phyloP scores from a whole-genome alignment of 1,140 invertebrate genomes.

The Stegodyphus mimosarum region DNA sequence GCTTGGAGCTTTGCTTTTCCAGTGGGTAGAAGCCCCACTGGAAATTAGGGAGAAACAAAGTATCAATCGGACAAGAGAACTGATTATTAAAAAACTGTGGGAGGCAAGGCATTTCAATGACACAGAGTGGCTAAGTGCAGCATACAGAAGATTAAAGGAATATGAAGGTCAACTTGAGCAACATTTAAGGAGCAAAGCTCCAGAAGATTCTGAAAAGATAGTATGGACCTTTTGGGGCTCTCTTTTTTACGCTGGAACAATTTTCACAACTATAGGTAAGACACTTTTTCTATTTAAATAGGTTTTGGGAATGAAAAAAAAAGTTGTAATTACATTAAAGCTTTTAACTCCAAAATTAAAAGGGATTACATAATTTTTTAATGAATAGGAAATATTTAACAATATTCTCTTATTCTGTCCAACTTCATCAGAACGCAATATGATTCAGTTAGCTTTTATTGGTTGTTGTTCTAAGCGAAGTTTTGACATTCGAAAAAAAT shows the following conservation, averaged over 20 bases:
- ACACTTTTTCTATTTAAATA: too few species aligned
- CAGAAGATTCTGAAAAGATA: conserved; percentile 82
- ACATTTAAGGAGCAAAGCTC: conserved; percentile 83
- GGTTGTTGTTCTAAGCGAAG: too few species aligned
- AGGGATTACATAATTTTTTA: too few species aligned
- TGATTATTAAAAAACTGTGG: conserved; percentile 43
- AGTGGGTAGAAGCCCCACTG: conserved; percentile 74
- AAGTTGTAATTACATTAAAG: too few species aligned
- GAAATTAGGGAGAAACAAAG: conserved; percentile 61
- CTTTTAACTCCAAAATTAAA: too few species aligned
- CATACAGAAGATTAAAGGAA: conserved; percentile 80
- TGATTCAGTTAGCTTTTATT: too few species aligned
- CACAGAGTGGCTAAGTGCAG: conserved; percentile 88
- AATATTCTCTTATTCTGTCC: too few species aligned
- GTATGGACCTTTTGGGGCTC: conserved; percentile 92
- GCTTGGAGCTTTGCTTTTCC: conserved; percentile 81
- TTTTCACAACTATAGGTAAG: conserved; percentile 93
- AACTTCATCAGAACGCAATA: too few species aligned
- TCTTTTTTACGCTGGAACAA: conserved; percentile 89
- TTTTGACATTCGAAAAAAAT: too few species aligned
- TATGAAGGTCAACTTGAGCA: conserved; percentile 88
- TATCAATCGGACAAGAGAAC: conserved; percentile 38
- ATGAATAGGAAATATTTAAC: too few species aligned
- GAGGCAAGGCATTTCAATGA: conserved; percentile 77
- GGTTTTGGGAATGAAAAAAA: too few species aligned